Base-by-base conservation (phyloP, 2,888 invertebrate species). In the Aproaerema taeniolella region DNA sequence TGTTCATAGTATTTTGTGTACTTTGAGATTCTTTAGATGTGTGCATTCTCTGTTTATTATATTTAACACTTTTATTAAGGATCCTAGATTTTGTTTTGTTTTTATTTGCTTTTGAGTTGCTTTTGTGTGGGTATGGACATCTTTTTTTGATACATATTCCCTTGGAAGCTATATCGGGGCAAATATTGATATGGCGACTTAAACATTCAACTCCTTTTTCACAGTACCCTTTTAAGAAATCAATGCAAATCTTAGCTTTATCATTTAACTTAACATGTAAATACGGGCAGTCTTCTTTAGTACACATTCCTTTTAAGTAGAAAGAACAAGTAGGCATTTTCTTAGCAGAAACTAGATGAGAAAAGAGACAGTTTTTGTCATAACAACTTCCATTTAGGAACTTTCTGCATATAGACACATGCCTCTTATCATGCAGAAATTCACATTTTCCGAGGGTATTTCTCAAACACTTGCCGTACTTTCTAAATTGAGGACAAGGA, bases 301-400 rank as follows among this genome's bases (percentile, higher is more conserved):
- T 89, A 66, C 97, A 98, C 35, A 91, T 88, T 4, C 96, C 97
- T 63, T 92, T 91, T 42, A 97, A 81, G 70, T 92, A 98, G 75
- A 93, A 97, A 54, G 92, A 92, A 70, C 97, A 98, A 1, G 95
- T 95, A 1, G 97, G 96, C 96, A 98, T 96, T 81, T 97, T 97
- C 54, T 95, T 93, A 11, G 91, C 88, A 2, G 92, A 92, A 5
- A 95, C 88, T 55, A 94, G 91, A 66, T 97, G 97, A 2, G 96
- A 96, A 42, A 97, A 88, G 24, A 90, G 87, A 64, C 97, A 97
- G 17, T 89, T 78, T 7, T 87, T 80, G 39, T 91, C 87, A 25
- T 90, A 81, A 71, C 97, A 97, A 39, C 92, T 90, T 4, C 97
- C 96, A 74, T 93, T 92, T 15, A 97, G 81, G 76, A 96, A 96